Evolutionary conservation across 2,113 vertebrate species (phyloP), one percentile per base, ranked within the genome.

Genomic region (Todiramphus chloris): DNA sequence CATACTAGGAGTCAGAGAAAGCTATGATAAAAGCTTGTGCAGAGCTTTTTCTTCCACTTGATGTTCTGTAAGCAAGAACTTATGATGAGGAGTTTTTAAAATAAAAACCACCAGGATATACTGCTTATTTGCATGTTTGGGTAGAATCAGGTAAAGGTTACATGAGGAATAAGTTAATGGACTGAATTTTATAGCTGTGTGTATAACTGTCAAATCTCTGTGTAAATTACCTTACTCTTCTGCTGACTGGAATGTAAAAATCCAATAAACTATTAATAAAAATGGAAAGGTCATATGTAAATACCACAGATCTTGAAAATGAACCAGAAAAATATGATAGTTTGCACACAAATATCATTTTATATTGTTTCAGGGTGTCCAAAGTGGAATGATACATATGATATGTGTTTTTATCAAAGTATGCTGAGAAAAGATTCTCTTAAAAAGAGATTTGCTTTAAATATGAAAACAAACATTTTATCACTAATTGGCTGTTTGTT

Each of bases 221-320:
- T 98, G 97, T 98, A 98, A 98, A 98, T 98, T 98, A 97, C 96
- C 93, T 98, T 98, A 97, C 96, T 97, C 95, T 97, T 98, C 91
- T 97, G 73, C 91, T 97, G 94, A 73, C 89, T 97, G 77, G 90
- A 96, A 98, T 98, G 96, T 94, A 98, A 97, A 98, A 98, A 98
- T 98, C 96, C 97, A 98, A 98, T 98, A 98, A 98, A 98, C 97
- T 98, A 93, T 97, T 98, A 98, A 98, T 98, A 98, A 98, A 98
- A 98, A 97, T 86, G 72, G 95, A 98, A 98, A 98, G 98, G 98
- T 98, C 98, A 97, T 97, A 97, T 98, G 97, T 98, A 98, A 98
- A 98, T 98, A 97, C 62, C 94, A 96, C 68, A 97, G 93, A 96
- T 97, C 91, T 96, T 95, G 96, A 97, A 98, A 98, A 97, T 94